These are phyloP conservation scores for Urocyon cinereoargenteus DNA, from an alignment of 2,797 vertebrate genomes.

Conservation along the genomic window DNA sequence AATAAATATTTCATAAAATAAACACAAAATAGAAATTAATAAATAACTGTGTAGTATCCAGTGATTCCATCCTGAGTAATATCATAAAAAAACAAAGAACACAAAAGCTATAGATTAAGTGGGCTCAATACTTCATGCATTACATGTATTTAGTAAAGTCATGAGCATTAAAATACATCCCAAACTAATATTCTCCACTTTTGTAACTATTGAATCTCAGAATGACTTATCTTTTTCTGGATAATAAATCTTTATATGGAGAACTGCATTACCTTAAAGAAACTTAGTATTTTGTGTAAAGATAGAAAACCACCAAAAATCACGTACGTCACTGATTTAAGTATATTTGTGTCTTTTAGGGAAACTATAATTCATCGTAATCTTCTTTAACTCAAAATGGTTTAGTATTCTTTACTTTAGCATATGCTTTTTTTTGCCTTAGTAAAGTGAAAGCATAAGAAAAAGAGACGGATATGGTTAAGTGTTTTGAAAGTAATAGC, in stretches of 20 bases:
- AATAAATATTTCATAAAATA: conserved; percentile 64
- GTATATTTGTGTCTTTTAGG: conserved; percentile 55
- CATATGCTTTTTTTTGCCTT: conserved; percentile 75
- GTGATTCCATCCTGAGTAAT: conserved; percentile 36
- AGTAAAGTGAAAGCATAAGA: conserved; percentile 77
- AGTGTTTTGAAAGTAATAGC: conserved; percentile 77
- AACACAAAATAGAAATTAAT: conserved; percentile 66
- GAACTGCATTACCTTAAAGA: conserved; percentile 55
- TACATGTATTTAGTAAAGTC: conserved; percentile 59
- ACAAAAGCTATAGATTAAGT: conserved; percentile 27
- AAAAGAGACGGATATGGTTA: conserved; percentile 80
- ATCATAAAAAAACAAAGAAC: conserved; percentile 3
- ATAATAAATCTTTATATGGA: conserved; percentile 54
- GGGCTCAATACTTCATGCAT: conserved; percentile 30
- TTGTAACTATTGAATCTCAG: conserved; percentile 26
- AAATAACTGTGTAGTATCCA: conserved; percentile 5
- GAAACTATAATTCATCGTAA: conserved; percentile 66
- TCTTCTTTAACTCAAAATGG: conserved; percentile 69
- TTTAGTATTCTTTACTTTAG: conserved; percentile 75
- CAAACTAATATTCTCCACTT: conserved; percentile 43
- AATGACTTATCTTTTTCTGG: conserved; percentile 45
- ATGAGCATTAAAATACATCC: conserved; percentile 55
- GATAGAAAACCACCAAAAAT: conserved; percentile 54
- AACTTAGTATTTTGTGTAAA: conserved; percentile 61
- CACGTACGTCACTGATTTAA: conserved; percentile 22